Conservation (phyloP, 2,113 vertebrate genomes). For the Syngnathus scovelli region DNA sequence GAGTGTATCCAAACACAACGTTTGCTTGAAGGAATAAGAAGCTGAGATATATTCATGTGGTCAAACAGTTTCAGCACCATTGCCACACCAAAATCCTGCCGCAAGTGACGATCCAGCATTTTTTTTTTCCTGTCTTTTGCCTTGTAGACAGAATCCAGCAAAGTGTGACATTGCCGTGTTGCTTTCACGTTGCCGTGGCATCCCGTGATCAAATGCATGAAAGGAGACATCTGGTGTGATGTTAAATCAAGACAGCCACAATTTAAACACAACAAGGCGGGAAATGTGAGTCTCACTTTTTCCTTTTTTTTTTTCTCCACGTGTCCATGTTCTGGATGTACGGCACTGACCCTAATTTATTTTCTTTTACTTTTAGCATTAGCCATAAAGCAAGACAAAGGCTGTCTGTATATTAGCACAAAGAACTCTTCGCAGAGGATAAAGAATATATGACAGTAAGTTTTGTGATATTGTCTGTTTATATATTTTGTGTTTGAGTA, state of each 20-base stretch:
- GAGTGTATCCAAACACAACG: slow-evolving; percentile 39
- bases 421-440: not conserved
- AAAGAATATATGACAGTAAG: not conserved
- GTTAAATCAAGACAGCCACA: not conserved
- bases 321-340: not conserved
- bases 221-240: not conserved
- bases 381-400: not conserved
- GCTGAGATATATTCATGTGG: slow-evolving; percentile 41
- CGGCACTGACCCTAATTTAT: not conserved
- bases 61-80: slow-evolving; percentile 48
- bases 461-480: too few relatives aligned
- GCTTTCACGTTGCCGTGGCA: not conserved
- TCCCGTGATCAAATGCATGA: not conserved
- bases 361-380: too few relatives aligned
- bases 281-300: not conserved
- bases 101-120: not conserved
- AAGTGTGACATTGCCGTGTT: not conserved
- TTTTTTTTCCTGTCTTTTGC: not conserved
- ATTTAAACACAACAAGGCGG: not conserved
- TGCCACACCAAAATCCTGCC: not conserved
- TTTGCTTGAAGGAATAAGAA: slow-evolving; percentile 26
- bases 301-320: not conserved
- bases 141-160: not conserved
- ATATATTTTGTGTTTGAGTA: not conserved
- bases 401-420: not conserved